These are phyloP conservation scores for Dunckerocampus dactyliophorus DNA, from an alignment of 2,113 vertebrate species.

Conservation along the genomic window DNA sequence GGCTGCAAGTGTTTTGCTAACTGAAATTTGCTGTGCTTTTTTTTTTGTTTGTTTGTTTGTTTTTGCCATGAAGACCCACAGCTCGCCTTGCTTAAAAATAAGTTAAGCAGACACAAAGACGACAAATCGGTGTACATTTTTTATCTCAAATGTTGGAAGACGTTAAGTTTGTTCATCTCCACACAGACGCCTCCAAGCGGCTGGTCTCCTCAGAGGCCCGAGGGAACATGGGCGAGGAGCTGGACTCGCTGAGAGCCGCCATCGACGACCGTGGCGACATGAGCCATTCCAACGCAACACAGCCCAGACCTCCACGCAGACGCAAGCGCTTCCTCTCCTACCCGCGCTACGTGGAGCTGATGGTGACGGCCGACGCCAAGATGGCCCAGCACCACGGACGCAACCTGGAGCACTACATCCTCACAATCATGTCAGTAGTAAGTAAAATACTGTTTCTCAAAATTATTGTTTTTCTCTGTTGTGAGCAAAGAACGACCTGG, in stretches of 20 bases:
- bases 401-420: constrained; percentile 91
- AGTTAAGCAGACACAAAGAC: too few relatives aligned
- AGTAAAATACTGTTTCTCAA: constrained; percentile 77
- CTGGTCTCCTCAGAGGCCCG: constrained; percentile 55
- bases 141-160: neutral
- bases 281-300: constrained; percentile 47
- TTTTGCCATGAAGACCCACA: too few relatives aligned
- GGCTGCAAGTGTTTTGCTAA: neutral
- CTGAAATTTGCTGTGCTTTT: too few relatives aligned
- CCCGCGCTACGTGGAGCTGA: constrained; percentile 95
- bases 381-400: constrained; percentile 87
- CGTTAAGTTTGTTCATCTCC: neutral
- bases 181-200: constrained; percentile 70
- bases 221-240: constrained; percentile 67
- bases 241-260: constrained; percentile 62
- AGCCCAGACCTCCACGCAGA: constrained; percentile 66
- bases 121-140: too few relatives aligned
- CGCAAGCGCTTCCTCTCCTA: constrained; percentile 93
- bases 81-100: too few relatives aligned
- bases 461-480: constrained; percentile 5
- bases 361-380: constrained; percentile 92
- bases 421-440: constrained; percentile 99
- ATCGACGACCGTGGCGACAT: constrained; percentile 39
- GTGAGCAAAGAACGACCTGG: too few relatives aligned
- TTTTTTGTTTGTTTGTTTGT: too few relatives aligned